Evolutionary conservation across 2,113 vertebrate genomes (phyloP).

Genomic region (Recurvirostra avosetta): DNA sequence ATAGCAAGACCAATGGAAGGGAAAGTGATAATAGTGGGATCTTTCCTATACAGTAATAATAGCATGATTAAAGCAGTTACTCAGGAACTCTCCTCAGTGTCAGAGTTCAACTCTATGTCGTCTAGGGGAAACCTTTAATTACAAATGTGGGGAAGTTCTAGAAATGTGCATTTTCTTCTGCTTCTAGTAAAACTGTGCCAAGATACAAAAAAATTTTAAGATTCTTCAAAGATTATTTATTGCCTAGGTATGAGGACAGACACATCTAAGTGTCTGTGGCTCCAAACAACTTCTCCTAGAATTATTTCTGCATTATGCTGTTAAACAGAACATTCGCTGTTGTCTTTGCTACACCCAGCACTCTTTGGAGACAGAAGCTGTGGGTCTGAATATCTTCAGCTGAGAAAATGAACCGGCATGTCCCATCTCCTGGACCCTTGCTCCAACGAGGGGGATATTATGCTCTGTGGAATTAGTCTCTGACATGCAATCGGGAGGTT

Average conservation of each 20-base stretch:
- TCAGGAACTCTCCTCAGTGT: neutral
- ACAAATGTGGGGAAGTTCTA: neutral
- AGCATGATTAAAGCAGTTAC: neutral
- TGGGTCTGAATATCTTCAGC: neutral
- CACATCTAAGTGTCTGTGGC: neutral
- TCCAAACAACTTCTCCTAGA: neutral
- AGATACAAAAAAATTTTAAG: neutral
- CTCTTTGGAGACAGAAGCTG: neutral
- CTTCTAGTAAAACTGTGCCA: neutral
- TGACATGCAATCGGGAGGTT: neutral
- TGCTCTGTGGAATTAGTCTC: neutral
- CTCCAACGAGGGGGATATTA: neutral
- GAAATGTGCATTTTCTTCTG: neutral
- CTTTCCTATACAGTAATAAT: neutral
- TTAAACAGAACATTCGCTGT: neutral
- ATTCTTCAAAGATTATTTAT: neutral
- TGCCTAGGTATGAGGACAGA: neutral
- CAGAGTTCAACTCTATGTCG: neutral
- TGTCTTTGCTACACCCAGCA: neutral
- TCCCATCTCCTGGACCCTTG: neutral
- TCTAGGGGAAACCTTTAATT: neutral
- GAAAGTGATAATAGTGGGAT: neutral
- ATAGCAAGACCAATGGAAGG: neutral
- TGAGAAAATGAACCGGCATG: neutral
- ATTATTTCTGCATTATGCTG: neutral